Evolutionary conservation across 2,113 vertebrate species (phyloP).

Genomic region (Panthera tigris): DNA sequence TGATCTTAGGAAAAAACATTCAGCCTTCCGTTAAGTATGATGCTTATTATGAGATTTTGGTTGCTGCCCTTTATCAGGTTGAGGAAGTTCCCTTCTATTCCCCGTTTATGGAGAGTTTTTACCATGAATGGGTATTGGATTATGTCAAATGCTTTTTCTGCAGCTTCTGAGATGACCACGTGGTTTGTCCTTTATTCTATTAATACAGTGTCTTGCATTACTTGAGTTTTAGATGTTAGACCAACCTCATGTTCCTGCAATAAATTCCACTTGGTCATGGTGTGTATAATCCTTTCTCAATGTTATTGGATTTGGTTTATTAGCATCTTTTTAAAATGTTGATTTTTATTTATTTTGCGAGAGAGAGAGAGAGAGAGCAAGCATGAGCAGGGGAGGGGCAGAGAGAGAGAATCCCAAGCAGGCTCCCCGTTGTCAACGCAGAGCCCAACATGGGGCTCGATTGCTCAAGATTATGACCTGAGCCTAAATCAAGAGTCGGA

Average conservation of each 20-base stretch:
- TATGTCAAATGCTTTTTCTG: conserved; percentile 26
- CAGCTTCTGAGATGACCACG: not conserved
- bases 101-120: not conserved
- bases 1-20: not conserved
- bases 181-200: not conserved
- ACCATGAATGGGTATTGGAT: not conserved
- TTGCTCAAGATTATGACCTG: too few species aligned
- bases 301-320: not conserved
- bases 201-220: not conserved
- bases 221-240: conserved; percentile 28
- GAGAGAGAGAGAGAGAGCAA: too few species aligned
- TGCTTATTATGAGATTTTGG: not conserved
- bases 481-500: too few species aligned
- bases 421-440: too few species aligned
- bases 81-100: not conserved
- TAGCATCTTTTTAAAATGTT: too few species aligned
- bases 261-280: not conserved
- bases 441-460: too few species aligned
- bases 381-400: too few species aligned
- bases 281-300: not conserved
- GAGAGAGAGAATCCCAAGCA: too few species aligned
- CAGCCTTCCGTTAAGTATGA: not conserved
- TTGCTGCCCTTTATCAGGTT: not conserved
- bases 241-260: not conserved
- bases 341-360: too few species aligned